These are phyloP conservation scores for Gerris buenoi DNA, from an alignment of 1,140 invertebrate species.

Conservation along the genomic window DNA sequence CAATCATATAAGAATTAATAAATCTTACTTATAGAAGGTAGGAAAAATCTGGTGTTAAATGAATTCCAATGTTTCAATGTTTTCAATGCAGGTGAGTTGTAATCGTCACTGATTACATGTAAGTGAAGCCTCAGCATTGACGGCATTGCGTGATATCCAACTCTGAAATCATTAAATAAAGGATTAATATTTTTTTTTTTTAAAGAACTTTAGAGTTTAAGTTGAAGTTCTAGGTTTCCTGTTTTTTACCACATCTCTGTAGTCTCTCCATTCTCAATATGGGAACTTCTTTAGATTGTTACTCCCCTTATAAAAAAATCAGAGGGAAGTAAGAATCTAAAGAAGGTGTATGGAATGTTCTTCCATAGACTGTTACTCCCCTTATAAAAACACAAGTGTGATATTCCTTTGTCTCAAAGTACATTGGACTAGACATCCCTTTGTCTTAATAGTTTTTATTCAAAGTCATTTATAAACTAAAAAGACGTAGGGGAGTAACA, in stretches of 20 bases:
- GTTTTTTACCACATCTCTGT: neutral
- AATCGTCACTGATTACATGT: neutral
- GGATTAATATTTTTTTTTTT: neutral
- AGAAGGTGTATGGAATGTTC: too few species aligned
- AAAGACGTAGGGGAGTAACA: too few species aligned
- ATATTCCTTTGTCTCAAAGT: too few species aligned
- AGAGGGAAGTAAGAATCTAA: too few species aligned
- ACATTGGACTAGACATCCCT: too few species aligned
- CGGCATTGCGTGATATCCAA: neutral
- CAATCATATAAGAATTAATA: too few species aligned
- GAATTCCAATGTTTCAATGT: neutral
- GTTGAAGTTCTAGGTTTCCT: neutral
- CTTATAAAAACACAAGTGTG: too few species aligned
- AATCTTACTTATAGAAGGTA: neutral
- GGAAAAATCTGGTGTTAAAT: neutral
- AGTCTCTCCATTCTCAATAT: neutral
- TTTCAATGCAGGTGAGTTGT: neutral
- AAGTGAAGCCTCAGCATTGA: neutral
- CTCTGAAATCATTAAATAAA: neutral
- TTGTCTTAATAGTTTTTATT: too few species aligned
- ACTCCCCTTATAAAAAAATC: too few species aligned
- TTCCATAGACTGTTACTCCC: too few species aligned
- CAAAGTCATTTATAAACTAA: too few species aligned
- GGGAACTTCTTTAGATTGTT: neutral
- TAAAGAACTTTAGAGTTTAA: neutral